These are phyloP conservation scores for Catharus ustulatus DNA, from an alignment of 2,797 vertebrate genomes.

Conservation along the genomic window DNA sequence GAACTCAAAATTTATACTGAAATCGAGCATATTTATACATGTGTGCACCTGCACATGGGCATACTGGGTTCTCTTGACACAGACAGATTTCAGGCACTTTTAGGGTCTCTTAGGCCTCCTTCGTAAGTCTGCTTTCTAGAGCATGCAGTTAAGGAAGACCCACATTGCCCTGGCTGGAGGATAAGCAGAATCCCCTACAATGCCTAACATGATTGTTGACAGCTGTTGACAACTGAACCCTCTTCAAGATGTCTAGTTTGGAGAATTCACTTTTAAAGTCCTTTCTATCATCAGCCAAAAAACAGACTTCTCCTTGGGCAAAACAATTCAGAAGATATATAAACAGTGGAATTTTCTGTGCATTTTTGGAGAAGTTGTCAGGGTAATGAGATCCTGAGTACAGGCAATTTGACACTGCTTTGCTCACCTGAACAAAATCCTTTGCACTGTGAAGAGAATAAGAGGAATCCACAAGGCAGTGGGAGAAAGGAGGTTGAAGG, in stretches of 20 bases:
- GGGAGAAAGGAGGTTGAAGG: background rate
- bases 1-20: background rate
- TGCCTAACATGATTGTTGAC: background rate
- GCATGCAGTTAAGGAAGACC: background rate
- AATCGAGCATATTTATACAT: background rate
- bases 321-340: background rate
- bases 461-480: background rate
- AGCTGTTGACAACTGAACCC: background rate
- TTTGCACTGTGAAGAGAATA: background rate
- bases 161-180: background rate
- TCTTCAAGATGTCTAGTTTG: background rate
- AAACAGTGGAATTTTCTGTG: background rate
- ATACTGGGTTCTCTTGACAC: background rate
- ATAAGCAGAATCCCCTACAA: background rate
- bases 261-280: background rate
- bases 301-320: background rate
- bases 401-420: background rate
- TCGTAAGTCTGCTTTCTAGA: background rate
- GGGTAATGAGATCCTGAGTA: background rate
- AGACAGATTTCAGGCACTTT: background rate
- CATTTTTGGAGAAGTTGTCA: background rate
- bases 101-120: background rate
- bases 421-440: background rate
- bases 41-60: rapidly evolving
- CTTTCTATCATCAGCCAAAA: background rate